phyloP scores from a whole-genome alignment of 2,888 invertebrate genomes.

The Drosophila heteroneura region DNA sequence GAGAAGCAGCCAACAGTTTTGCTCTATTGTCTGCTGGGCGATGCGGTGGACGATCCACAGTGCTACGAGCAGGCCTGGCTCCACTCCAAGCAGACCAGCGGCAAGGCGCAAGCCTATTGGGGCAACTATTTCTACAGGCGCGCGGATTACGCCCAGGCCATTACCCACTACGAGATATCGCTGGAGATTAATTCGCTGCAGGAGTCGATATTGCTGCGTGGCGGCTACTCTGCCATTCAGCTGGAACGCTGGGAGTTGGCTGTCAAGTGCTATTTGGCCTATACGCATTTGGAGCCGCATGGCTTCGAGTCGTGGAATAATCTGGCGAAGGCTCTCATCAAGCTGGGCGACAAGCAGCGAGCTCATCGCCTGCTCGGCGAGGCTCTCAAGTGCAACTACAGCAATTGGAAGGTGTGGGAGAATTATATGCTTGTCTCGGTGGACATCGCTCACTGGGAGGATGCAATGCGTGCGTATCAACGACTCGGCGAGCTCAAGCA shows the following conservation, averaged over 20 bases:
- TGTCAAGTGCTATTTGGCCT: slow-evolving; percentile 93
- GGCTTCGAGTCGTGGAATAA: slow-evolving; percentile 99
- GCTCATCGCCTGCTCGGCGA: slow-evolving; percentile 95
- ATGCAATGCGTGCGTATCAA: slow-evolving; percentile 94
- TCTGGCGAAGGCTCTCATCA: slow-evolving; percentile 96
- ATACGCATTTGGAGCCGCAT: slow-evolving; percentile 94
- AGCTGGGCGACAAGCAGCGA: slow-evolving; percentile 92
- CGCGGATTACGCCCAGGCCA: slow-evolving; percentile 91
- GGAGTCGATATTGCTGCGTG: slow-evolving; percentile 93
- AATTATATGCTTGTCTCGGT: slow-evolving; percentile 95
- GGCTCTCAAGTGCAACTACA: slow-evolving; percentile 95
- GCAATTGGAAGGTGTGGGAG: slow-evolving; percentile 97
- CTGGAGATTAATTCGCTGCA: slow-evolving; percentile 95
- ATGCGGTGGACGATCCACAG: slow-evolving; percentile 91
- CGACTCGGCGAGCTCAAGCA: slow-evolving; percentile 94
- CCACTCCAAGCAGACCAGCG: slow-evolving; percentile 92
- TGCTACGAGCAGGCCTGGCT: slow-evolving; percentile 97
- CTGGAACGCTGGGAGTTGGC: slow-evolving; percentile 93
- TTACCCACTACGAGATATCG: slow-evolving; percentile 93
- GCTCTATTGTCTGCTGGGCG: slow-evolving; percentile 96
- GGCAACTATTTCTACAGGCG: slow-evolving; percentile 91
- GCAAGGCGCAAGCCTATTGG: slow-evolving; percentile 95
- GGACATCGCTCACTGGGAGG: slow-evolving; percentile 94
- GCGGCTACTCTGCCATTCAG: slow-evolving; percentile 94
- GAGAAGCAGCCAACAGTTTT: slow-evolving; percentile 92